Evolutionary conservation across 1,140 invertebrate genomes (phyloP).

Genomic region (Orius laevigatus): DNA sequence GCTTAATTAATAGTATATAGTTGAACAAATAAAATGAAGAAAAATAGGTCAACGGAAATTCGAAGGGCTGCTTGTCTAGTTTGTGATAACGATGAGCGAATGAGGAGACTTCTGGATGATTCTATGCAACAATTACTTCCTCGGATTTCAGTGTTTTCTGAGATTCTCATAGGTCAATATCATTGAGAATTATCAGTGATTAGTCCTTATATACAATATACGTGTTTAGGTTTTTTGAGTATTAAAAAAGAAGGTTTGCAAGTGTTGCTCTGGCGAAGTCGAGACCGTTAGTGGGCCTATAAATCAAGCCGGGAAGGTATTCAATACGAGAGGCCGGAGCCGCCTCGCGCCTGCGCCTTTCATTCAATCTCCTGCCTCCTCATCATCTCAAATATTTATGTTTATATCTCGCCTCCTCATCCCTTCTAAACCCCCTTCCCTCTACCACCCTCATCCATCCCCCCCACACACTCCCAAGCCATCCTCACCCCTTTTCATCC

Average conservation of each 20-base stretch:
- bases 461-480: too few species aligned
- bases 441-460: too few species aligned
- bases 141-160: not conserved
- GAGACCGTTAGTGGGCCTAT: conserved; percentile 1
- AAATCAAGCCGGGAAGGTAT: conserved; percentile 6
- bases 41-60: too few species aligned
- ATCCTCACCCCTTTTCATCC: too few species aligned
- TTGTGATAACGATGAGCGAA: too few species aligned
- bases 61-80: too few species aligned
- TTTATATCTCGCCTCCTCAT: conserved; percentile 6
- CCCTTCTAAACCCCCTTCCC: not conserved
- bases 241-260: too few species aligned
- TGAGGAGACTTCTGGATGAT: not conserved
- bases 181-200: too few species aligned
- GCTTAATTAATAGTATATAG: too few species aligned
- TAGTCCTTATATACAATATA: too few species aligned
- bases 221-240: too few species aligned
- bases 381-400: conserved; percentile 10
- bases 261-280: not conserved
- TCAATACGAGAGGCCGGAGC: not conserved
- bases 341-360: not conserved
- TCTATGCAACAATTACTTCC: not conserved
- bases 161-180: not conserved
- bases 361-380: conserved; percentile 6
- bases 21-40: too few species aligned